Conservation (phyloP, 2,888 invertebrate species). For the Trissolcus japonicus region DNA sequence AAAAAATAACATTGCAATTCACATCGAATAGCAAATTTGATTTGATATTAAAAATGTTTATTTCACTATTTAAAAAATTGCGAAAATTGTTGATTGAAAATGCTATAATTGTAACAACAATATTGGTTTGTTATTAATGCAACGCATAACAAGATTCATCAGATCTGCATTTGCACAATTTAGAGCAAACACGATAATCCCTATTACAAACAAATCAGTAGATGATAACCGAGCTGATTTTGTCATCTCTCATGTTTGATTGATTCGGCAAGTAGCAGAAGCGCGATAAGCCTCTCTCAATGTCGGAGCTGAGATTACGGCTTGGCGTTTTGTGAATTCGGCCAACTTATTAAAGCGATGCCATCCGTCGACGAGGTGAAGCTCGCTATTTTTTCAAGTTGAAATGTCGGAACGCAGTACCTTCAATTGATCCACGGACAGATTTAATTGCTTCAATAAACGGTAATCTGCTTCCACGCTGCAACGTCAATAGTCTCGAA, state of each 20-base stretch:
- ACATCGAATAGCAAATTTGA: too few species aligned
- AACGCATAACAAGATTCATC: not conserved
- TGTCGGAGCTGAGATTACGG: conserved; percentile 1
- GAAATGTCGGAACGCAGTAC: conserved; percentile 19
- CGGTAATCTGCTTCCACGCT: conserved; percentile 30
- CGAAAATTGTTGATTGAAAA: too few species aligned
- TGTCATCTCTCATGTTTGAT: not conserved
- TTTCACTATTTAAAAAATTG: too few species aligned
- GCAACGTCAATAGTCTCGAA: conserved; percentile 27
- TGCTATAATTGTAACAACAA: too few species aligned
- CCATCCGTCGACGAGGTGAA: not conserved
- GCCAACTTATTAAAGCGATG: conserved; percentile 9
- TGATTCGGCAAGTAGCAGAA: not conserved
- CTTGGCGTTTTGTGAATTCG: conserved; percentile 13
- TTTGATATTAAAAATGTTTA: too few species aligned
- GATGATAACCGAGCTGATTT: not conserved
- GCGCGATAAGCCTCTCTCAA: conserved; percentile 19
- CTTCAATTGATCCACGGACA: conserved; percentile 37
- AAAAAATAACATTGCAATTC: too few species aligned
- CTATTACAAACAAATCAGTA: not conserved
- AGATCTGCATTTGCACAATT: conserved; percentile 4
- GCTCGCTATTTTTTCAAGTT: not conserved
- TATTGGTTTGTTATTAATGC: too few species aligned
- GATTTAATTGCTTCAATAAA: conserved; percentile 50
- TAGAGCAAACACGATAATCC: not conserved